Base-by-base conservation (phyloP, 1,140 invertebrate species). In the Heliconius hewitsoni region DNA sequence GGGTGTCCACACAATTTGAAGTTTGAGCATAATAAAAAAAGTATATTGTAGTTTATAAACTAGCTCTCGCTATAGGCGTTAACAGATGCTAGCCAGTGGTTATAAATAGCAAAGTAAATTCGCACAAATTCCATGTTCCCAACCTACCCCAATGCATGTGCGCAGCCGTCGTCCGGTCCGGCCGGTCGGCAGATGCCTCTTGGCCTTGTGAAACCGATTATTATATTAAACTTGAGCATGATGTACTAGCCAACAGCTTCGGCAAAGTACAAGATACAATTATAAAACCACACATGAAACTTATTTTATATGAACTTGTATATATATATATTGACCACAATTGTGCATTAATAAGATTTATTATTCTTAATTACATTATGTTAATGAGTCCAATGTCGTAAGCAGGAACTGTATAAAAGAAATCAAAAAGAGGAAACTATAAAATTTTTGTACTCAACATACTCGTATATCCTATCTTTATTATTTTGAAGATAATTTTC, bases 161-260 rank as follows among this genome's bases (percentile, higher is more conserved):
- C 78, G 83, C 83, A 83, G 84, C 83, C 82, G 85, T 74, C 87
- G 86, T 85, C 86, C 85, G 87, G 84, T 86, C 82, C 77, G 81
- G 78, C 88, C 85, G 85, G 88, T 89, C 78, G 83, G 79, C 80
- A 81, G 82, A 81, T 83, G 82, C 52, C 52, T 72, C 76, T 50
- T 71, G 77, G 77, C 81, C 81, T 82, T 79, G 81, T 72, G 27
- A 55, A 34, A 76, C 60, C 74, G 50, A 50, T 66, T 66, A 66
- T 66, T 46, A 66, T 66, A 66, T 66, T 66, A 66, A 27, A 27
- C 23, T 66, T 66, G 60, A 23, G 23, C 30, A 66, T 66, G 60
- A 66, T 66, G 60, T 66, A 66, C 60, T 27, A 66, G 23, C 23
- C 18, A 57, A 66, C 11, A 27, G 23, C 60, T 66, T 30, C 60